These are phyloP conservation scores for Elanoides forficatus DNA, from an alignment of 2,113 vertebrate species.

Conservation along the genomic window DNA sequence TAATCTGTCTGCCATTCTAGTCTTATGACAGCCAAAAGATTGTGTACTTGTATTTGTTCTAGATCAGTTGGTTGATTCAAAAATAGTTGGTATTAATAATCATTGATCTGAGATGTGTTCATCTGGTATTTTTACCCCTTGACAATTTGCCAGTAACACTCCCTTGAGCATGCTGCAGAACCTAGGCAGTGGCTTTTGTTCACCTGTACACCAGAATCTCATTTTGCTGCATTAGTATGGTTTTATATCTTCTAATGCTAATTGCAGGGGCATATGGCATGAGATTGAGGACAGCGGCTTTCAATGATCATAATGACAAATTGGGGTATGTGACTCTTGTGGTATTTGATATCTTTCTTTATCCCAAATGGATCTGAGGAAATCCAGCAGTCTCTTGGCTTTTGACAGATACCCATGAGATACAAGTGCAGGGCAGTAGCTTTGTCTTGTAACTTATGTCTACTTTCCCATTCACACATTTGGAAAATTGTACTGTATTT, in stretches of 20 bases:
- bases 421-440: not conserved
- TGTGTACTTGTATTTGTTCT: not conserved
- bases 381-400: not conserved
- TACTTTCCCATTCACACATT: not conserved
- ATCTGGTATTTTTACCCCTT: not conserved
- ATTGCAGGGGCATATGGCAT: not conserved
- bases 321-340: not conserved
- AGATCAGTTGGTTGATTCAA: not conserved
- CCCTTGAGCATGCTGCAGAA: not conserved
- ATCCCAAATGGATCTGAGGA: not conserved
- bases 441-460: not conserved
- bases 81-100: not conserved
- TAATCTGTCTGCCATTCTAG: not conserved
- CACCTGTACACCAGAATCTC: not conserved
- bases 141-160: not conserved
- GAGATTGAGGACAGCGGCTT: not conserved
- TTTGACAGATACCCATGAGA: rapidly evolving
- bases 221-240: not conserved
- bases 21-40: not conserved
- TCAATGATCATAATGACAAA: not conserved
- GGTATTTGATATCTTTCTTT: not conserved
- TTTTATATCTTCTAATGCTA: not conserved
- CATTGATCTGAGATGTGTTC: not conserved
- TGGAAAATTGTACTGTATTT: not conserved
- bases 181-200: not conserved